phyloP scores from a whole-genome alignment of 2,113 vertebrate genomes.

The Eretmochelys imbricata region DNA sequence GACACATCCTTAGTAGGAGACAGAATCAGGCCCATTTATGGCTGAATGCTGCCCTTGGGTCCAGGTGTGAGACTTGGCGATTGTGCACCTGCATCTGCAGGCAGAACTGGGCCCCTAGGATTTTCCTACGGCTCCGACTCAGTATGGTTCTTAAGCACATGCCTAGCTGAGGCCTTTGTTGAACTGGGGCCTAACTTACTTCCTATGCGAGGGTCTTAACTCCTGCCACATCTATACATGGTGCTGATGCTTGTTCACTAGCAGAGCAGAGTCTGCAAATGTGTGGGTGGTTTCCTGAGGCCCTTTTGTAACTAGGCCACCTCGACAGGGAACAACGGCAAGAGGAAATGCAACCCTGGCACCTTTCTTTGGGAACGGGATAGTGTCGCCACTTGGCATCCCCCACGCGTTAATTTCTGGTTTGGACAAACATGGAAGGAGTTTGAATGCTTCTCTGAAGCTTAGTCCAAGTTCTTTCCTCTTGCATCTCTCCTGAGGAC shows the following conservation, averaged over 20 bases:
- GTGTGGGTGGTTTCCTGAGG: background rate
- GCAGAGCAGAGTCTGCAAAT: background rate
- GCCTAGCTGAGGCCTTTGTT: background rate
- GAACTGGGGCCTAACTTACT: background rate
- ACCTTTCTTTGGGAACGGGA: background rate
- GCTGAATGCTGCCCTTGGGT: background rate
- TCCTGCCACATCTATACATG: rapidly evolving
- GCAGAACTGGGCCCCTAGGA: background rate
- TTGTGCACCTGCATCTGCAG: background rate
- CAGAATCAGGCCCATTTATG: background rate
- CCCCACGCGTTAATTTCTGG: background rate
- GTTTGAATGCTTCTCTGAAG: slow-evolving; percentile 21
- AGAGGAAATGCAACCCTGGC: background rate
- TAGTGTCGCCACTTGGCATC: background rate
- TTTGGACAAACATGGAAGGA: slow-evolving; percentile 20
- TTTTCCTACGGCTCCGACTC: background rate
- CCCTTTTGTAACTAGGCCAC: background rate
- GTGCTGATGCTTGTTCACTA: background rate
- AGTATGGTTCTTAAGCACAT: background rate
- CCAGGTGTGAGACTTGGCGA: background rate
- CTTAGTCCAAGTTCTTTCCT: background rate
- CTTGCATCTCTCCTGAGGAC: background rate
- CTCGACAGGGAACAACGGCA: background rate
- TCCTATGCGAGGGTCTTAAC: rapidly evolving
- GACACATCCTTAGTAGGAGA: background rate